phyloP scores from a whole-genome alignment of 2,888 invertebrate species.

The Aelia acuminata region DNA sequence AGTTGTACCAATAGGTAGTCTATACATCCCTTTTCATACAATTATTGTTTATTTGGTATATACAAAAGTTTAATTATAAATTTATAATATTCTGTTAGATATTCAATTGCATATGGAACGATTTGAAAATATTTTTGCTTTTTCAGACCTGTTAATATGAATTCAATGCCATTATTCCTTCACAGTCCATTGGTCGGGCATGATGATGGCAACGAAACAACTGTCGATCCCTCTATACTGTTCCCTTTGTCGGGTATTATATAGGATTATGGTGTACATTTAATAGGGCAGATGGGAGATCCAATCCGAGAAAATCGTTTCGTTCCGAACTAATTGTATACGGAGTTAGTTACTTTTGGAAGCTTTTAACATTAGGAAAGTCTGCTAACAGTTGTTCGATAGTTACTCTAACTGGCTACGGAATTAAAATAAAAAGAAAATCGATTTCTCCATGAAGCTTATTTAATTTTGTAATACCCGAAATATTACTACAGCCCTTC shows the following conservation, averaged over 20 bases:
- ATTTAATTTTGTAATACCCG: too few relatives aligned
- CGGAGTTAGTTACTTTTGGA: not conserved
- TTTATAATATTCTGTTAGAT: too few relatives aligned
- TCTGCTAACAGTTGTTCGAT: too few relatives aligned
- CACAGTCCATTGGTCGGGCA: not conserved
- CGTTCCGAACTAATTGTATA: not conserved
- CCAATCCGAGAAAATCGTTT: not conserved
- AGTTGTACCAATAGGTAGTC: too few relatives aligned
- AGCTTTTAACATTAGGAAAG: not conserved
- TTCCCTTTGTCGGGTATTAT: not conserved
- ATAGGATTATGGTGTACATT: not conserved
- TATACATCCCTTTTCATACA: too few relatives aligned
- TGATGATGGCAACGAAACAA: not conserved
- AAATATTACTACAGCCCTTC: too few relatives aligned
- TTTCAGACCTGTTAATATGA: not conserved
- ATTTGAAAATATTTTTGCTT: not conserved
- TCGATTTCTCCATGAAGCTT: too few relatives aligned
- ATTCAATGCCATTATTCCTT: not conserved
- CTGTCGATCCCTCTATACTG: not conserved
- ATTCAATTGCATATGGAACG: too few relatives aligned
- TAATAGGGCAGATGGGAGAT: conserved; percentile 20
- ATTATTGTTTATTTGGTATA: too few relatives aligned
- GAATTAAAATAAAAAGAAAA: too few relatives aligned
- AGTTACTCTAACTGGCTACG: too few relatives aligned
- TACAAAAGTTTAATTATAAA: too few relatives aligned